A percentile compares a stretch with the other conserved stretches of the same genome.
Conservation (phyloP, 2,888 invertebrate species). For the Bhutanitis thaidina region DNA sequence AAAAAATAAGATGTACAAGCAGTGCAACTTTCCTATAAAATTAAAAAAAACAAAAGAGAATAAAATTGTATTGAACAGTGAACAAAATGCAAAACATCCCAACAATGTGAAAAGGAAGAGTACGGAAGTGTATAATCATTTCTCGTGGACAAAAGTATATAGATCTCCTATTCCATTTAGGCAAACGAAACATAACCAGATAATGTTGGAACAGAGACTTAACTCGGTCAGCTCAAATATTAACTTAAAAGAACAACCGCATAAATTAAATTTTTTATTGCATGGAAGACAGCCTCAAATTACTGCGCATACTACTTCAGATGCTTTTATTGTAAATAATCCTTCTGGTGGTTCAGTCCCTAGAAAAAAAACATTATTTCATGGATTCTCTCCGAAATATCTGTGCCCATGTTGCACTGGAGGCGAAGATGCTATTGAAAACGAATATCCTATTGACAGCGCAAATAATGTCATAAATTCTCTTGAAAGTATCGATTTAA, state of each 20-base stretch:
- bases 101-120: constrained; percentile 21
- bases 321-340: constrained; percentile 29
- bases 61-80: constrained; percentile 7
- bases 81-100: neutral
- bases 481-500: constrained; percentile 53
- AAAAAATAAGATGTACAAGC: constrained; percentile 44
- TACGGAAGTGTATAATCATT: constrained; percentile 29
- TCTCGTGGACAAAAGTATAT: constrained; percentile 50
- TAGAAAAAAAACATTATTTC: constrained; percentile 26
- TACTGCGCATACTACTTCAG: constrained; percentile 36
- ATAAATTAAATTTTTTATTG: neutral
- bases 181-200: constrained; percentile 22
- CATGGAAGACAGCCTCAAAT: constrained; percentile 10
- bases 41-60: constrained; percentile 15
- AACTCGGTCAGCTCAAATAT: constrained; percentile 3
- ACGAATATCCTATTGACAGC: constrained; percentile 23
- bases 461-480: constrained; percentile 37
- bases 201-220: constrained; percentile 6
- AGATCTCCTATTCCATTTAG: constrained; percentile 37
- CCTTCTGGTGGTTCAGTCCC: constrained; percentile 26
- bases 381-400: constrained; percentile 35
- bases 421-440: constrained; percentile 36
- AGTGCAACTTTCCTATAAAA: constrained; percentile 43
- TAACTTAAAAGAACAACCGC: neutral
- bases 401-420: constrained; percentile 60